Base-by-base conservation (phyloP, 2,888 invertebrate species). In the Agrotis ipsilon region DNA sequence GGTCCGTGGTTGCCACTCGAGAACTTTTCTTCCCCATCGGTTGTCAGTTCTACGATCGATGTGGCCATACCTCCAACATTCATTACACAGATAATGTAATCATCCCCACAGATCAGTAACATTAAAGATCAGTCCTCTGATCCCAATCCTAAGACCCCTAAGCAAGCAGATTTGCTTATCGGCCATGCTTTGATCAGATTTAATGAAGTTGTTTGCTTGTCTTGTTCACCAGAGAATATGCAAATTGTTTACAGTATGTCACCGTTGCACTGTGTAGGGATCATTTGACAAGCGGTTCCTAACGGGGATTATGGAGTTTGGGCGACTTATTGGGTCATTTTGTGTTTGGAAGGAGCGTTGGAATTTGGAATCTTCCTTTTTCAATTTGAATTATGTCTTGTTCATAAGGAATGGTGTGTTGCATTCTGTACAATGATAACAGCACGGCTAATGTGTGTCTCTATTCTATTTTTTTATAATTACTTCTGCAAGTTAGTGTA, bases 121-220 rank as follows among this genome's bases (percentile, higher is more conserved):
- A 11, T 61, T 45, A 43, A 63, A 48, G 19, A 18, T 65, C 24
- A 5, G 13, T 16, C 48, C 39, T 46, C 11, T 18, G 18, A 45
- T n/a, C 27, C 9, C 45, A 13, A 32, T 46, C 49, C 55, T 16
- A 11, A 52, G 49, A 60, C 11, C 68, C 58, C 72, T 68, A 68
- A 81, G 54, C 61, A 79, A 79, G 73, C 73, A 78, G 74, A 64
- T 78, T 78, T 78, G 51, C 74, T 82, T 52, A 19, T 61, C 67
- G 58, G 39, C 76, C 64, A 57, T 72, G 70, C 55, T 70, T 79
- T 70, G 69, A 84, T 81, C 70, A 79, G 65, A 83, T 70, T 83
- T 77, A 84, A 83, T 77, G 79, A 82, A 79, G 82, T 76, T 74
- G 76, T 74, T 76, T 69, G 73, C 77, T 79, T 79, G 68, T 72